Evolutionary conservation across 2,113 vertebrate genomes (phyloP).

Genomic region (Cinclus mexicanus): DNA sequence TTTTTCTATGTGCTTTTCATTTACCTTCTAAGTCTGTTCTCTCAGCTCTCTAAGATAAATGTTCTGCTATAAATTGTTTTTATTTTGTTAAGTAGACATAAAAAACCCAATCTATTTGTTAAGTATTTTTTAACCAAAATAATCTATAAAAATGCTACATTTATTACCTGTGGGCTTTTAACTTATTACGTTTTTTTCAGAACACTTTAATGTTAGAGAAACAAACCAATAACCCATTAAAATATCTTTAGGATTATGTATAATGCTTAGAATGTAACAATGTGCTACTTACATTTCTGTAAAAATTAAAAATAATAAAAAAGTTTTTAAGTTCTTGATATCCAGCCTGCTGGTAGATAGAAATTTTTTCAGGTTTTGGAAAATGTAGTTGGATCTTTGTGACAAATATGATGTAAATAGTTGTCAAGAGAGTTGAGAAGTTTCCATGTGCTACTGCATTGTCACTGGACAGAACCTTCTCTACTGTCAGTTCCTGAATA

Average conservation of each 20-base stretch:
- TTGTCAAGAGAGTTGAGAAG: background rate
- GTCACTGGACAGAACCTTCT: background rate
- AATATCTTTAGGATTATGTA: background rate
- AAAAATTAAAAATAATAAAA: background rate
- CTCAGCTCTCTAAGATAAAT: background rate
- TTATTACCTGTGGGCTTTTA: background rate
- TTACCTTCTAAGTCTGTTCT: background rate
- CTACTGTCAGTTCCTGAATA: background rate
- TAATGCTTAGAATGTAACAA: background rate
- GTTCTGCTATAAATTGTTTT: background rate
- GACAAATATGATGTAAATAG: background rate
- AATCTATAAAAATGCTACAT: background rate
- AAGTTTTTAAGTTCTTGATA: background rate
- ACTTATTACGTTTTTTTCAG: background rate
- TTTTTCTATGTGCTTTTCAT: background rate
- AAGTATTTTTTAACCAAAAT: background rate
- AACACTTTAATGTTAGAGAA: background rate
- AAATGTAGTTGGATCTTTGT: background rate
- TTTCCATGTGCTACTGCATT: background rate
- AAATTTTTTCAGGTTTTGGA: background rate
- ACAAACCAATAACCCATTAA: background rate
- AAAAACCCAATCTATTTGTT: background rate
- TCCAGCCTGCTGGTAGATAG: background rate
- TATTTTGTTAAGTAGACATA: background rate
- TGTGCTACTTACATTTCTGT: background rate